Evolutionary conservation across 2,888 invertebrate species (phyloP), one percentile per base, ranked within the genome.

Genomic region (Rhingia campestris): DNA sequence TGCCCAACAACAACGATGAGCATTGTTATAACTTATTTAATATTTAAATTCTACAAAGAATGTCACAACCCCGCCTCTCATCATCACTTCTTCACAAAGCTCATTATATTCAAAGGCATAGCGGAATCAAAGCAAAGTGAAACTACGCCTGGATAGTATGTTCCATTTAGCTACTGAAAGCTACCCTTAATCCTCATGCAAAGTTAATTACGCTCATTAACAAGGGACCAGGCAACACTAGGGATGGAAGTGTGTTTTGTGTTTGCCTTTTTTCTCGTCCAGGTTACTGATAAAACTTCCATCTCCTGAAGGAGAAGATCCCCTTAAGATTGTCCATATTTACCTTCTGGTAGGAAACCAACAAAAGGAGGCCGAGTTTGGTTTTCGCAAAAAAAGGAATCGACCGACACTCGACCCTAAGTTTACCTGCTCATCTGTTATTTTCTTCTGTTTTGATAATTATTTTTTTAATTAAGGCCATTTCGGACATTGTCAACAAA

Each of bases 201-300:
- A 84, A 84, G 84, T 84, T 84, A 84, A 84, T 84, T 84, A 84
- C 70, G 70, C 69, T 74, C 84, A 84, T 79, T 84, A 84, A 79
- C 79, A 74, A 75, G 69, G 66, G 66, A 51, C 53, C 45, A 43
- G 51, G 64, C 64, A 73, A n/a, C n/a, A 22, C 22, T 22, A 22
- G 22, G 22, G 22, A 22, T 22, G 58, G 70, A 66, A 66, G 49
- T 66, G 6, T 51, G 64, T 9, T 66, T 41, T 63, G 5, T 41
- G 58, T 6, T 59, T n/a, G 49, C 7, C 51, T 54, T 77, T 70
- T 64, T 69, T 33, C 41, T 72, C 9, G 73, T 47, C 61, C 22
- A 53, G 61, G 63, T 58, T 63, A 33, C 59, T 61, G 61, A 70
- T 70, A 64, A 75, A 69, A 66, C 59, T 43, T 66, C 30, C 22